A percentile compares a stretch with the other conserved stretches of the same genome.
These are phyloP conservation scores for Lydus trimaculatus DNA, from an alignment of 2,888 invertebrate species.

Conservation along the genomic window DNA sequence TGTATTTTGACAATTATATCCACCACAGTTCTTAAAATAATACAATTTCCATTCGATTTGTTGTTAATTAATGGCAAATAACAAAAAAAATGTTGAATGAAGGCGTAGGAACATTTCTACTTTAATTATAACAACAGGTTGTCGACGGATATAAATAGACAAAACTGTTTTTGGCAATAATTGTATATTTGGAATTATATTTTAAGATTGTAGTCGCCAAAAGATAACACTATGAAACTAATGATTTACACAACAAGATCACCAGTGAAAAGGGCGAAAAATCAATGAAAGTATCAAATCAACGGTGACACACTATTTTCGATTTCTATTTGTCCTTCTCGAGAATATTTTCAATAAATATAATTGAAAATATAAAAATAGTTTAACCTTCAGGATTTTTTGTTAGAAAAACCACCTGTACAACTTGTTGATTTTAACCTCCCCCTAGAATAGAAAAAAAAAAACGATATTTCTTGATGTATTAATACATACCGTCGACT, in stretches of 20 bases:
- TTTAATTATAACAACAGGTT: not conserved
- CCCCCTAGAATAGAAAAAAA: too few species aligned
- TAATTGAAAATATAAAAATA: too few species aligned
- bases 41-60: too few species aligned
- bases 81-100: too few species aligned
- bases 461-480: not conserved
- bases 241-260: too few species aligned
- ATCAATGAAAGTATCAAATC: too few species aligned
- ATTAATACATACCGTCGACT: not conserved
- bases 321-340: not conserved
- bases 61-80: too few species aligned
- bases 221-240: not conserved
- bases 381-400: too few species aligned
- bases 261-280: too few species aligned
- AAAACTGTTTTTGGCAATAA: not conserved
- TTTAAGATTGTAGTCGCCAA: not conserved
- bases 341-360: not conserved
- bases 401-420: not conserved
- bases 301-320: not conserved
- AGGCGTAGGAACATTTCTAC: too few species aligned
- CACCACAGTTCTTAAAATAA: too few species aligned
- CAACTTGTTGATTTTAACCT: not conserved
- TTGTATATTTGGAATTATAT: not conserved
- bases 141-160: not conserved
- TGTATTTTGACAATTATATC: too few species aligned